Conservation (phyloP, 53 echinoderm and acorn worm genomes). For the Luidia sarsii region DNA sequence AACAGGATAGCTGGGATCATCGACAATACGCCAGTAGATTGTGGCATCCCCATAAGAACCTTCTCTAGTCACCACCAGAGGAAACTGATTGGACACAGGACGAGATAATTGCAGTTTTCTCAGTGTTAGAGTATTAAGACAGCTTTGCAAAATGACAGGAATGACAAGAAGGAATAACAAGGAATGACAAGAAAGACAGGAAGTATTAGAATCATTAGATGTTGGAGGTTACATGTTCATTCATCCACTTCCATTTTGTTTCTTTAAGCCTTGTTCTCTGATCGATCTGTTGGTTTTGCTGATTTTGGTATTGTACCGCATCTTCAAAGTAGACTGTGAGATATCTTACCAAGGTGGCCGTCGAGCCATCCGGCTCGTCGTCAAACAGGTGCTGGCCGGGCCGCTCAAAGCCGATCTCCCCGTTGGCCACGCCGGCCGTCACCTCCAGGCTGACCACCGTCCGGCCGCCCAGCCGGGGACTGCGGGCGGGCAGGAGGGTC, state of each 20-base stretch:
- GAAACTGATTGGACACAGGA: constrained; percentile 42
- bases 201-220: too few relatives aligned
- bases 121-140: too few relatives aligned
- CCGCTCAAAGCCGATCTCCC: constrained; percentile 85
- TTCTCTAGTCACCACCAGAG: constrained; percentile 76
- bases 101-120: too few relatives aligned
- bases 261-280: too few relatives aligned
- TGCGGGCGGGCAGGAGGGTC: constrained; percentile 73
- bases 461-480: constrained; percentile 78
- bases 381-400: constrained; percentile 42
- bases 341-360: constrained; percentile 6
- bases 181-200: too few relatives aligned
- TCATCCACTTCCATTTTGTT: too few relatives aligned
- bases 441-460: constrained; percentile 58
- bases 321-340: too few relatives aligned
- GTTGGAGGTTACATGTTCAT: too few relatives aligned
- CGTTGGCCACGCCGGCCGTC: constrained; percentile 76
- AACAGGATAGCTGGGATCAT: constrained; percentile 16
- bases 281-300: too few relatives aligned
- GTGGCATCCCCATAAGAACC: constrained; percentile 80
- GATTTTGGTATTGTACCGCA: too few relatives aligned
- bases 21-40: constrained; percentile 64
- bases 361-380: constrained; percentile 66
- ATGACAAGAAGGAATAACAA: too few relatives aligned
- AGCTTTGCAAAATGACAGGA: too few relatives aligned